Conservation (phyloP, 2,888 invertebrate species). For the Metellina segmentata region DNA sequence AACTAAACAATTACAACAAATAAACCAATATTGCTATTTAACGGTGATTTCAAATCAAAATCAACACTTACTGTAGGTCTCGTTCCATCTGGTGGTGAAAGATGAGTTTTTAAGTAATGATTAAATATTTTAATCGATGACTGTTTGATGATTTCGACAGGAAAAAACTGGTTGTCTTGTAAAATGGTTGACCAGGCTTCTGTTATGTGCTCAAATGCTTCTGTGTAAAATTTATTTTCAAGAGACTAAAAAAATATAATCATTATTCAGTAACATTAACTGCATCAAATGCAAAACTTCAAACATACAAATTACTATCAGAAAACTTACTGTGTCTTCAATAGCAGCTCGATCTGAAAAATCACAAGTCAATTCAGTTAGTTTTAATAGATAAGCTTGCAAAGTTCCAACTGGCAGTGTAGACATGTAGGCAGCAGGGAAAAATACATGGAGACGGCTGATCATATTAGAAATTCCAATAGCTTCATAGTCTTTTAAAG, state of each 20-base stretch:
- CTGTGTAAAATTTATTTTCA: conserved; percentile 84
- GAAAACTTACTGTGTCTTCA: conserved; percentile 85
- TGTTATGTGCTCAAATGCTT: conserved; percentile 87
- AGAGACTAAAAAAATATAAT: conserved; percentile 23
- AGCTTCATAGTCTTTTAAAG: conserved; percentile 83
- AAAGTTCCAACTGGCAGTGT: conserved; percentile 81
- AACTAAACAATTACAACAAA: no score
- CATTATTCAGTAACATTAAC: neutral
- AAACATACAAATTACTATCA: neutral
- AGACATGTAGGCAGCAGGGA: conserved; percentile 83
- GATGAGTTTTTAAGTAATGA: conserved; percentile 89
- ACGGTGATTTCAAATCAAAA: neutral
- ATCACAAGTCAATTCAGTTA: conserved; percentile 85
- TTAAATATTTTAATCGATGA: conserved; percentile 85
- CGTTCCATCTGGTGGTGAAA: conserved; percentile 90
- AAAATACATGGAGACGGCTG: conserved; percentile 85
- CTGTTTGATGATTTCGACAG: conserved; percentile 78
- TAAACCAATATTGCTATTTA: no score
- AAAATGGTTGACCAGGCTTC: conserved; percentile 86
- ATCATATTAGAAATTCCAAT: conserved; percentile 86
- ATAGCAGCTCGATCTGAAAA: conserved; percentile 86
- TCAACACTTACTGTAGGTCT: conserved; percentile 83
- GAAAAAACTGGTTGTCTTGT: conserved; percentile 78
- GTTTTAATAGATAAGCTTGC: conserved; percentile 77
- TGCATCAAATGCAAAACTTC: neutral